These are phyloP conservation scores for Plodia interpunctella DNA, from an alignment of 1,140 invertebrate genomes.

Conservation along the genomic window DNA sequence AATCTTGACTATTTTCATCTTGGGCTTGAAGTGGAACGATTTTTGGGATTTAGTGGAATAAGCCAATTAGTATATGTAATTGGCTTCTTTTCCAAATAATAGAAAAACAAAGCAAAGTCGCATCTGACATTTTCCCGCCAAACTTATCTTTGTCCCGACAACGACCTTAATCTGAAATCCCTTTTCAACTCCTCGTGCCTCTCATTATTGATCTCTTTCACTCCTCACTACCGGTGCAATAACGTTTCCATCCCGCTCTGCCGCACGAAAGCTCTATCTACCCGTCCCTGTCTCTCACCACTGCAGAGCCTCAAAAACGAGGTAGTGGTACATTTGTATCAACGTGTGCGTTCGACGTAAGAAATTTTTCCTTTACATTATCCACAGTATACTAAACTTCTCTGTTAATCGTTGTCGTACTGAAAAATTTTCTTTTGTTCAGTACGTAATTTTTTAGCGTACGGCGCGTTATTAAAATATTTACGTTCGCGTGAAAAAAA, in stretches of 20 bases:
- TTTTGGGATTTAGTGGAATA: too few species aligned
- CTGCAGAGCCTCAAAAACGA: conserved; percentile 76
- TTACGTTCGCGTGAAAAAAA: conserved; percentile 1
- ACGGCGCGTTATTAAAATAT: conserved; percentile 17
- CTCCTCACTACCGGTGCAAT: conserved; percentile 77
- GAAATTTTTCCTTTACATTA: conserved; percentile 52
- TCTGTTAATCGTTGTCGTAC: conserved; percentile 10
- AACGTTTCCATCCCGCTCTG: conserved; percentile 46
- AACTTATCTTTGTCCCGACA: conserved; percentile 68
- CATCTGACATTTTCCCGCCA: conserved; percentile 43
- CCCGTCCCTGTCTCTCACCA: conserved; percentile 52
- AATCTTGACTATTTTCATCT: too few species aligned
- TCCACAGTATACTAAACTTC: conserved; percentile 38
- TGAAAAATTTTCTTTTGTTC: conserved; percentile 22
- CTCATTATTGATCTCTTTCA: conserved; percentile 78
- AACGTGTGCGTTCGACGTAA: conserved; percentile 59
- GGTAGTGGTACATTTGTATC: conserved; percentile 61
- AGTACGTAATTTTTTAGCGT: conserved; percentile 16
- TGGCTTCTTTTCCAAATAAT: too few species aligned
- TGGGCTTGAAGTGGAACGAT: too few species aligned
- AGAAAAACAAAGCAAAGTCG: background rate
- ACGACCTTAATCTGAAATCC: conserved; percentile 77
- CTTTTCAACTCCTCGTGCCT: conserved; percentile 76
- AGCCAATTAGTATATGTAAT: too few species aligned
- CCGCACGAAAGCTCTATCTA: conserved; percentile 28